Conservation (phyloP, 2,113 vertebrate species). For the Dryoscopus gambensis region DNA sequence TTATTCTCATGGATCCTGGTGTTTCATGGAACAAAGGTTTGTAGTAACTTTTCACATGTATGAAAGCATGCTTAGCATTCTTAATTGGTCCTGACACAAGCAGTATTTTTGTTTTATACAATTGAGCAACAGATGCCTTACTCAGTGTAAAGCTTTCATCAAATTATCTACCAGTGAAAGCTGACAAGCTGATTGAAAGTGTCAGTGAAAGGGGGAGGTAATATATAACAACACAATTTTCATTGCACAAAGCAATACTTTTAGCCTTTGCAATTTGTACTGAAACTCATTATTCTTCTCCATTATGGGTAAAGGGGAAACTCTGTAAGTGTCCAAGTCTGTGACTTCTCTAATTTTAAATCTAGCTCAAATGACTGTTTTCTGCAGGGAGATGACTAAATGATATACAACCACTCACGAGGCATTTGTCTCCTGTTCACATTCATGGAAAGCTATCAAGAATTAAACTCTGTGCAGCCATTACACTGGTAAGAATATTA, state of each 20-base stretch:
- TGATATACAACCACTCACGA: constrained; percentile 7
- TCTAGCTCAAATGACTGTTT: constrained; percentile 22
- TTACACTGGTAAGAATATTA: constrained; percentile 35
- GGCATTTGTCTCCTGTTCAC: not conserved
- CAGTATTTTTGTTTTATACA: not conserved
- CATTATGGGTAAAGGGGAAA: constrained; percentile 34
- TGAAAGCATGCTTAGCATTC: not conserved
- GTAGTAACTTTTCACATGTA: not conserved
- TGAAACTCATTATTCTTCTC: constrained; percentile 43
- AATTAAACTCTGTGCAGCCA: constrained; percentile 22
- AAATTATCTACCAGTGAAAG: constrained; percentile 73
- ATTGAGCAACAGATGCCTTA: not conserved
- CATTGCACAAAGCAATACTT: constrained; percentile 60
- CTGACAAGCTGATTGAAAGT: constrained; percentile 74
- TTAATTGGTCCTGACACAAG: constrained; percentile 17
- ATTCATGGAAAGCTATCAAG: constrained; percentile 26
- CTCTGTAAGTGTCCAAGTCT: constrained; percentile 14
- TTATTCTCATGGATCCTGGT: not conserved
- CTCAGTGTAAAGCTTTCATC: constrained; percentile 28
- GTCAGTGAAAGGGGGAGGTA: constrained; percentile 63
- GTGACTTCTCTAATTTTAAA: constrained; percentile 56
- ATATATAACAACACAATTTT: constrained; percentile 68
- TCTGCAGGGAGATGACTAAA: constrained; percentile 23
- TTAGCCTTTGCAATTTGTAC: constrained; percentile 46
- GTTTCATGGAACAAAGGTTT: not conserved